These are phyloP conservation scores for Typhlichthys subterraneus DNA, from an alignment of 2,797 vertebrate genomes.

Conservation along the genomic window DNA sequence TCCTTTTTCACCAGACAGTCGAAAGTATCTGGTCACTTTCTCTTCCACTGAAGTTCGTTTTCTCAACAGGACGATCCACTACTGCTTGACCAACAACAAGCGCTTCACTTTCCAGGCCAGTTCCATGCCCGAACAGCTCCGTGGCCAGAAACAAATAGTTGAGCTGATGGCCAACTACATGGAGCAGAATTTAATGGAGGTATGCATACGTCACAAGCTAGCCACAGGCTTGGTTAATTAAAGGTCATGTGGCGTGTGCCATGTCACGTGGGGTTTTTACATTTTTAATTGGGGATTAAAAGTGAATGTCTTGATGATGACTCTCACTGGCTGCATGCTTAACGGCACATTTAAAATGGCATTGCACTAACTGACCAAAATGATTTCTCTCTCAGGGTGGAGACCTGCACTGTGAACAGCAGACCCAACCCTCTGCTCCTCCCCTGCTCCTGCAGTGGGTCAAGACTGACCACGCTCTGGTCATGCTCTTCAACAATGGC, in stretches of 20 bases:
- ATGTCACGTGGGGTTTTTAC: not conserved
- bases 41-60: not conserved
- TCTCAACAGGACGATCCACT: constrained; percentile 86
- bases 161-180: constrained; percentile 94
- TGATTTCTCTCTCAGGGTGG: constrained; percentile 81
- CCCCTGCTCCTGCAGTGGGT: constrained; percentile 95
- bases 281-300: not conserved
- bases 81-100: constrained; percentile 92
- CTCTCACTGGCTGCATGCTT: not conserved
- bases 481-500: constrained; percentile 96
- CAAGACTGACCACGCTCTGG: constrained; percentile 94
- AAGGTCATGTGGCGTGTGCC: not conserved
- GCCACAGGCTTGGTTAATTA: not conserved
- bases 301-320: not conserved
- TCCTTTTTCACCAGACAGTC: too few species aligned
- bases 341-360: not conserved
- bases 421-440: constrained; percentile 70
- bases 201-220: constrained; percentile 42
- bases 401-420: constrained; percentile 81
- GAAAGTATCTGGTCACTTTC: too few species aligned
- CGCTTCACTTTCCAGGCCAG: constrained; percentile 86
- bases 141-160: constrained; percentile 89
- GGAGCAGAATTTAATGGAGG: constrained; percentile 98
- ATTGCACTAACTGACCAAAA: not conserved
- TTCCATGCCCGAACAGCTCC: constrained; percentile 88